phyloP scores from a whole-genome alignment of 2,888 invertebrate genomes.

The Melangyna quadrimaculata region DNA sequence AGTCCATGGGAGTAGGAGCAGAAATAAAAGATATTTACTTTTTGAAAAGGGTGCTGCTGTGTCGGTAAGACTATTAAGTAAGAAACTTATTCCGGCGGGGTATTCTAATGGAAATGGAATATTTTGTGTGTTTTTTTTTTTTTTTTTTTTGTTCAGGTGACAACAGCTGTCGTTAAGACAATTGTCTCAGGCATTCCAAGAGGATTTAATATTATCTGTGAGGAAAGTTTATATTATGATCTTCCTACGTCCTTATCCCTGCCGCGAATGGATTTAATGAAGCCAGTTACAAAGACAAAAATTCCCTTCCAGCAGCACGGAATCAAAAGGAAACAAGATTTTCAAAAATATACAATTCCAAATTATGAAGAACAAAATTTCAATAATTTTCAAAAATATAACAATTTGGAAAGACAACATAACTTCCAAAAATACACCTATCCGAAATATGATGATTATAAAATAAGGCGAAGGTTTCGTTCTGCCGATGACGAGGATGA shows the following conservation, averaged over 20 bases:
- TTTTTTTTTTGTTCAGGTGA: constrained; percentile 72
- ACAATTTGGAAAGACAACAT: background rate
- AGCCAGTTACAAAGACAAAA: constrained; percentile 14
- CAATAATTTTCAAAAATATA: background rate
- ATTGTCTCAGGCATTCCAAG: constrained; percentile 75
- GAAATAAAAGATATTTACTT: constrained; percentile 76
- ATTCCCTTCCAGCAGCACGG: background rate
- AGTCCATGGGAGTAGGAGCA: constrained; percentile 13
- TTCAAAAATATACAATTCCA: background rate
- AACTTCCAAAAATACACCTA: background rate
- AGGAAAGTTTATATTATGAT: constrained; percentile 76
- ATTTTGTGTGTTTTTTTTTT: background rate
- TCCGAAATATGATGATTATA: background rate
- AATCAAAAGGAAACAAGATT: background rate
- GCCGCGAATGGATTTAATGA: background rate
- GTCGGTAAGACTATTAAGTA: constrained; percentile 72
- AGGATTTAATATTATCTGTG: constrained; percentile 75
- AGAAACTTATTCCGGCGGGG: background rate
- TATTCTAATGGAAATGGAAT: background rate
- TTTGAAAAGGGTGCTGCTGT: constrained; percentile 76
- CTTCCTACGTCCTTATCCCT: constrained; percentile 73
- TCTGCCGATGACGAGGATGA: background rate
- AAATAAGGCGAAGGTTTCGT: background rate
- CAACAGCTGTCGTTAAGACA: constrained; percentile 74
- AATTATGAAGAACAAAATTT: background rate